Evolutionary conservation across 2,888 invertebrate species (phyloP).

Genomic region (Pollenia griseotomentosa): DNA sequence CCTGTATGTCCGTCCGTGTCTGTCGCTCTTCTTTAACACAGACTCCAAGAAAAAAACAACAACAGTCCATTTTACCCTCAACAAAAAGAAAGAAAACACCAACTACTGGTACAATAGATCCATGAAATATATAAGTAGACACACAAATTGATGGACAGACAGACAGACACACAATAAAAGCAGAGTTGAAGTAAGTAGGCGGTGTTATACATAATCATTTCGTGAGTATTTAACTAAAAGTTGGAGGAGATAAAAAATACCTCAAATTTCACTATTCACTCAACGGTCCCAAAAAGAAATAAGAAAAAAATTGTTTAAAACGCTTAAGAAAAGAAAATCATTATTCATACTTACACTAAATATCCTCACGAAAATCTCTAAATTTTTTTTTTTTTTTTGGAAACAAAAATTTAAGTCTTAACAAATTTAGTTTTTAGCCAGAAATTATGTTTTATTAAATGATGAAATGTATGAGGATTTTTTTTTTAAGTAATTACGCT

Average conservation of each 20-base stretch:
- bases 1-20: slow-evolving; percentile 7
- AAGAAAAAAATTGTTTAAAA: background rate
- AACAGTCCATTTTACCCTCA: slow-evolving; percentile 51
- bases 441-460: slow-evolving; percentile 18
- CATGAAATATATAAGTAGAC: slow-evolving; percentile 40
- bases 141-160: slow-evolving; percentile 21
- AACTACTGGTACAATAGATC: slow-evolving; percentile 44
- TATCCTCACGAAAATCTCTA: background rate
- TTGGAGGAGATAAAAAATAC: slow-evolving; percentile 22
- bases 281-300: slow-evolving; percentile 6
- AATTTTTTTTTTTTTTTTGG: background rate
- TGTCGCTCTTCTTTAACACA: slow-evolving; percentile 28
- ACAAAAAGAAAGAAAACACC: slow-evolving; percentile 22
- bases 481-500: slow-evolving; percentile 1
- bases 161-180: slow-evolving; percentile 18
- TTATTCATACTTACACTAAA: slow-evolving; percentile 63
- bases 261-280: slow-evolving; percentile 65
- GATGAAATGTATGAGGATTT: background rate
- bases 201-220: slow-evolving; percentile 72
- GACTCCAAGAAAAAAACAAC: slow-evolving; percentile 42
- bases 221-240: slow-evolving; percentile 71
- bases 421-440: background rate
- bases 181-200: slow-evolving; percentile 62
- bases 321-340: slow-evolving; percentile 48
- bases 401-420: slow-evolving; percentile 9